A percentile compares a stretch with the other conserved stretches of the same genome.
phyloP scores from a whole-genome alignment of 2,888 invertebrate genomes.

The Hoplodrina ambigua region DNA sequence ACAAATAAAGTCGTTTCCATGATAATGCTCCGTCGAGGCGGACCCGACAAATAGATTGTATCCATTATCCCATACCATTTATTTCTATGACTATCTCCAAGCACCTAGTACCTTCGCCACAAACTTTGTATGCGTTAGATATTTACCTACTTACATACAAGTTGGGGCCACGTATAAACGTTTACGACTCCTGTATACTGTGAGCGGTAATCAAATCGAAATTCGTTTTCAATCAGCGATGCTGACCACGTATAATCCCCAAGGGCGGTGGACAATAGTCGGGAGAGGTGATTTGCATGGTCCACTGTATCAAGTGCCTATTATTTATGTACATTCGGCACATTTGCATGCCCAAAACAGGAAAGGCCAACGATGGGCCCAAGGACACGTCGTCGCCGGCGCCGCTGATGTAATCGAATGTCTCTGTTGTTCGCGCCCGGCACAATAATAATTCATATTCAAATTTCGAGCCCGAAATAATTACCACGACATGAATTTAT shows the following conservation, averaged over 20 bases:
- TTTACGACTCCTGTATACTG: constrained; percentile 73
- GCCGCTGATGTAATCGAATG: constrained; percentile 85
- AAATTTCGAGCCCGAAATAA: constrained; percentile 80
- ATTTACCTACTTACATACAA: constrained; percentile 57
- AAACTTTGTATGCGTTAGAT: constrained; percentile 51
- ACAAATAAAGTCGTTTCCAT: constrained; percentile 70
- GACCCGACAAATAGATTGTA: constrained; percentile 68
- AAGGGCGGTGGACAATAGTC: constrained; percentile 87
- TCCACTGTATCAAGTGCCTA: constrained; percentile 73
- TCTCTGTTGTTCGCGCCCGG: constrained; percentile 67
- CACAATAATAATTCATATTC: constrained; percentile 83
- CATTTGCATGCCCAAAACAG: constrained; percentile 87
- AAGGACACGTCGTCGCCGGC: constrained; percentile 77
- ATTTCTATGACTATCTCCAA: constrained; percentile 67
- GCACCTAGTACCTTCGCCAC: constrained; percentile 55
- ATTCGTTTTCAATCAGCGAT: constrained; percentile 82
- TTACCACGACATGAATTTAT: constrained; percentile 80
- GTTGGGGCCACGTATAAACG: constrained; percentile 64
- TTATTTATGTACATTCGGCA: constrained; percentile 80
- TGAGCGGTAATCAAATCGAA: constrained; percentile 77
- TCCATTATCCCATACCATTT: constrained; percentile 66
- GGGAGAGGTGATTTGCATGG: constrained; percentile 86
- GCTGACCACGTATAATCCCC: constrained; percentile 85
- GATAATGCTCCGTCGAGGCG: constrained; percentile 66
- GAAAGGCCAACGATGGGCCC: constrained; percentile 69